These are phyloP conservation scores for Lasioglossum zephyrum DNA, from an alignment of 2,888 invertebrate species.

Conservation along the genomic window DNA sequence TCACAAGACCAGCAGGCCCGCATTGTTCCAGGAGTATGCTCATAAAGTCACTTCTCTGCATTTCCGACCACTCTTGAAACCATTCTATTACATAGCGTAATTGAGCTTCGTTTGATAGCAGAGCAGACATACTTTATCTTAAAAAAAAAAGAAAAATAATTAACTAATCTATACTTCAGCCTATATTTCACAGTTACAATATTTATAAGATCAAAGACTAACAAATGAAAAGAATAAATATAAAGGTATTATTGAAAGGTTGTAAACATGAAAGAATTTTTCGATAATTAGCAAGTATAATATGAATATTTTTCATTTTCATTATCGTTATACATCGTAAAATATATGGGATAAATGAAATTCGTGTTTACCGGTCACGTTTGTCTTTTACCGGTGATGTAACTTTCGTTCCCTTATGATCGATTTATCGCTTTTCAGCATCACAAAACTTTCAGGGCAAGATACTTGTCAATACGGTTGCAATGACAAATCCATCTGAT, in stretches of 20 bases:
- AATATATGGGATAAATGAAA: not conserved
- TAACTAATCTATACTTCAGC: not conserved
- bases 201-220: not conserved
- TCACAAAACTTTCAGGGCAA: slow-evolving; percentile 21
- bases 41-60: slow-evolving; percentile 93
- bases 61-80: slow-evolving; percentile 95
- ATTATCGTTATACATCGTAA: not conserved
- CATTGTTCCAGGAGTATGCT: slow-evolving; percentile 90
- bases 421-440: slow-evolving; percentile 31
- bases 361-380: slow-evolving; percentile 30
- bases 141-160: slow-evolving; percentile 51
- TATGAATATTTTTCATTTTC: not conserved
- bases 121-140: slow-evolving; percentile 81
- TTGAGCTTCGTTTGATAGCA: slow-evolving; percentile 89
- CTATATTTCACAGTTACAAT: not conserved
- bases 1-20: slow-evolving; percentile 88
- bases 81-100: slow-evolving; percentile 93
- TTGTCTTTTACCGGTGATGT: slow-evolving; percentile 16
- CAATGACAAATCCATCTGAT: slow-evolving; percentile 34
- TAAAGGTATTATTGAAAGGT: not conserved
- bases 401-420: slow-evolving; percentile 19
- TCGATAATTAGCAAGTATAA: not conserved
- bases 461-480: slow-evolving; percentile 15
- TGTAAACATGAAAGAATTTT: not conserved
- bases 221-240: not conserved